A percentile compares a stretch with the other conserved stretches of the same genome.
Evolutionary conservation across 2,888 invertebrate genomes (phyloP).

Genomic region (Standfussiana lucernea): DNA sequence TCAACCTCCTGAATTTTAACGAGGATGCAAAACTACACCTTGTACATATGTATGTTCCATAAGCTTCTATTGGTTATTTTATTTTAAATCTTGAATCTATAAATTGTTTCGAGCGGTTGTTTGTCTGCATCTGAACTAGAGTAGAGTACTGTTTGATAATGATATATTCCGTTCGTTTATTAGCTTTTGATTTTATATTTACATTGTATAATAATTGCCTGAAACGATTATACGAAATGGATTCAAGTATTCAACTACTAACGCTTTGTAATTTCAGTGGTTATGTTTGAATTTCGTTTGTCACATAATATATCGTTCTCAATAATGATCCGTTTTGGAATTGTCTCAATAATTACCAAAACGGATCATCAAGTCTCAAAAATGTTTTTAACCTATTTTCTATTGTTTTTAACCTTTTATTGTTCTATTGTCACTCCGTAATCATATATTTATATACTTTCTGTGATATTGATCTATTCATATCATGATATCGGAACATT

Average conservation of each 20-base stretch:
- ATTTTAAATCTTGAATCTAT: background rate
- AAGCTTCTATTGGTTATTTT: background rate
- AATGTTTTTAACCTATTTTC: background rate
- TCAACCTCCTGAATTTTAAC: no score
- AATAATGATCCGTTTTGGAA: background rate
- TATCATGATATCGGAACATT: constrained; percentile 26
- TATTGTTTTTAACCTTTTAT: background rate
- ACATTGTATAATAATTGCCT: background rate
- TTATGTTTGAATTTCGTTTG: constrained; percentile 9
- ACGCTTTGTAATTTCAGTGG: background rate
- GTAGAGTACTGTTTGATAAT: background rate
- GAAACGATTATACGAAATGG: constrained; percentile 13
- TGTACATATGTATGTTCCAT: constrained; percentile 1
- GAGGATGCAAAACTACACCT: no score
- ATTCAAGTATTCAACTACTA: constrained; percentile 3
- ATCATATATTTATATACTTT: background rate
- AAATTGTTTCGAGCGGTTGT: background rate
- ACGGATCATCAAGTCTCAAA: no score
- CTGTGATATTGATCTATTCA: constrained; percentile 4
- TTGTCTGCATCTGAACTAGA: background rate
- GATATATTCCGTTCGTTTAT: constrained; percentile 8
- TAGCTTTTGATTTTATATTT: constrained; percentile 1
- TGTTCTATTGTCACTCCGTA: background rate
- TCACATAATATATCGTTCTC: background rate
- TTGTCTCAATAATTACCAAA: background rate